These are phyloP conservation scores for Semnopithecus entellus DNA, from an alignment of 2,113 vertebrate species.

Conservation along the genomic window DNA sequence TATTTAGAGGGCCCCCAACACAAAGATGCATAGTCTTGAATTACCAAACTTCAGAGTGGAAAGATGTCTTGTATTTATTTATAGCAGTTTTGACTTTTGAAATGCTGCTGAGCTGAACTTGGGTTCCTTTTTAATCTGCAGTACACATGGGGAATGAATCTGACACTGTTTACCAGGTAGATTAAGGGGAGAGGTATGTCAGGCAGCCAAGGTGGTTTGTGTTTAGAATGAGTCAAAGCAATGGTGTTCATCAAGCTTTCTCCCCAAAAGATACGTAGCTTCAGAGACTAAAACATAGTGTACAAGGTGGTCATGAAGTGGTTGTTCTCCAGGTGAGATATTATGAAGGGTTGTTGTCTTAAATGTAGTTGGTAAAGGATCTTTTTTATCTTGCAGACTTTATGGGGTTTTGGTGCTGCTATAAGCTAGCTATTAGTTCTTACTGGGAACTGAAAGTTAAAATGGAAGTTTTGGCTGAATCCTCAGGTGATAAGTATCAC, in stretches of 20 bases:
- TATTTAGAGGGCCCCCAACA: neutral
- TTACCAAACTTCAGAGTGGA: neutral
- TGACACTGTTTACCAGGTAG: neutral
- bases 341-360: neutral
- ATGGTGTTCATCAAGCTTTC: neutral
- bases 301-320: neutral
- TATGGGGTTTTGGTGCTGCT: neutral
- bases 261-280: neutral
- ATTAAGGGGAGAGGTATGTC: neutral
- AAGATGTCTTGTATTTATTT: neutral
- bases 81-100: neutral
- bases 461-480: neutral
- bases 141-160: neutral
- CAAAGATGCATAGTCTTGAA: neutral
- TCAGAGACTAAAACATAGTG: constrained; percentile 8
- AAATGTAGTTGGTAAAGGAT: neutral
- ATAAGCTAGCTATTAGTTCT: neutral
- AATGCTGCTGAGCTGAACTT: neutral
- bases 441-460: neutral
- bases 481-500: neutral
- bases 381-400: neutral
- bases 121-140: neutral
- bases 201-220: neutral
- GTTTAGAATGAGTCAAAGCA: neutral
- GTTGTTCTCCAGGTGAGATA: neutral